These are phyloP conservation scores for Conomelus anceps DNA, from an alignment of 2,888 invertebrate species.

Conservation along the genomic window DNA sequence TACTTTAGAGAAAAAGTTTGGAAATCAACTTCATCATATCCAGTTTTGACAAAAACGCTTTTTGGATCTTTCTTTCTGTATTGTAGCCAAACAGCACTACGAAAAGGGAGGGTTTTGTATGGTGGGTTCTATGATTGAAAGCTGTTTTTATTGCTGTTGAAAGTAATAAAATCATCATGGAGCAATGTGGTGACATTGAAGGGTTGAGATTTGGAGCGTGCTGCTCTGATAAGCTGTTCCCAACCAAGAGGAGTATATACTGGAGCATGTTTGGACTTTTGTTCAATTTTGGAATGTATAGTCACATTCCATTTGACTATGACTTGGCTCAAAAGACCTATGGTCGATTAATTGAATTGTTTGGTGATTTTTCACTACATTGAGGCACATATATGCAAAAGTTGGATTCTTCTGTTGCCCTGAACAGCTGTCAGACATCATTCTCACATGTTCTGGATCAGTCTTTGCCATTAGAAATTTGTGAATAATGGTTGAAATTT, in stretches of 20 bases:
- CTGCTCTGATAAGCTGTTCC: not conserved
- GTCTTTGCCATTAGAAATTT: not conserved
- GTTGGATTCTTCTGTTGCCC: slow-evolving; percentile 5
- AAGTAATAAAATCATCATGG: not conserved
- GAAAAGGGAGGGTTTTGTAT: not conserved
- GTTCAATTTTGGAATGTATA: not conserved
- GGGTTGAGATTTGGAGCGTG: not conserved
- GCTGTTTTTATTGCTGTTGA: not conserved
- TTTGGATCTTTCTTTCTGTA: not conserved
- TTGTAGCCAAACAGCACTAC: not conserved
- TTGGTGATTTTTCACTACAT: not conserved
- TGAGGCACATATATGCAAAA: not conserved
- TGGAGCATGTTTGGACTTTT: not conserved
- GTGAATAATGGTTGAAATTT: not conserved
- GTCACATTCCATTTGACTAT: slow-evolving; percentile 5
- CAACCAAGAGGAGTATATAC: not conserved
- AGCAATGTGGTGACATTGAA: not conserved
- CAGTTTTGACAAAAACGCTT: not conserved
- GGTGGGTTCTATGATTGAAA: not conserved
- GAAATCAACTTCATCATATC: not conserved
- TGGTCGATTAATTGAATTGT: not conserved
- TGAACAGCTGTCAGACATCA: slow-evolving; percentile 9
- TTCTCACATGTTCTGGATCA: not conserved
- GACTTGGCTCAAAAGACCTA: slow-evolving; percentile 4
- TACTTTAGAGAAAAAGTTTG: not conserved